Evolutionary conservation across 1,140 invertebrate species (phyloP).

Genomic region (Ips nitidus): DNA sequence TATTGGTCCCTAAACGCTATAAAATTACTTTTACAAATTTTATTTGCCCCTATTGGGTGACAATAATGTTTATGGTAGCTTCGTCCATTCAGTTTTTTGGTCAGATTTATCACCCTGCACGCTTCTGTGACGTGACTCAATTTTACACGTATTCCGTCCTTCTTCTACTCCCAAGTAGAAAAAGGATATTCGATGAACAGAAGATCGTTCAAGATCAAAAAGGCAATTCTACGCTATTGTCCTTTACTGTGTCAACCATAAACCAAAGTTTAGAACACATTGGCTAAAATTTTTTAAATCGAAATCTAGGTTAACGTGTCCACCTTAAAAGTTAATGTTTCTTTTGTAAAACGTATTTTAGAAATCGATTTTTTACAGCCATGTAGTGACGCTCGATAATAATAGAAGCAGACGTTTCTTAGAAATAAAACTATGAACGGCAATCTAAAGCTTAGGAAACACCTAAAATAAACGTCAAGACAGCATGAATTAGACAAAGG

Average conservation of each 20-base stretch:
- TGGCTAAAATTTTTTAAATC: conserved; percentile 34
- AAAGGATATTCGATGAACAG: neutral
- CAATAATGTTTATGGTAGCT: conserved; percentile 30
- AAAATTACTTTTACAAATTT: conserved; percentile 38
- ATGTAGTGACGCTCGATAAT: neutral
- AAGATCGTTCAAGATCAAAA: neutral
- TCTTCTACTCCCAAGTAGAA: neutral
- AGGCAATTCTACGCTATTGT: conserved; percentile 29
- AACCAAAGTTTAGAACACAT: conserved; percentile 45
- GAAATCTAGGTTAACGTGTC: conserved; percentile 41
- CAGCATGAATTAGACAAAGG: conserved; percentile 11
- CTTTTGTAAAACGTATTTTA: neutral
- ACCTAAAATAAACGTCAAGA: conserved; percentile 22
- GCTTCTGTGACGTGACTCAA: conserved; percentile 30
- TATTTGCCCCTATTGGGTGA: conserved; percentile 18
- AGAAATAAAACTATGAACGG: neutral
- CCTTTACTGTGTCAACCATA: conserved; percentile 46
- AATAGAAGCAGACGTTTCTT: neutral
- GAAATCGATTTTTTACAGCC: conserved; percentile 27
- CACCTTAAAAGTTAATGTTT: conserved; percentile 14
- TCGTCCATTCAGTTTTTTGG: conserved; percentile 30
- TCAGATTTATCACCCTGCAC: conserved; percentile 42
- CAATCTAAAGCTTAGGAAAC: conserved; percentile 4
- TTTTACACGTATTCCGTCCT: neutral
- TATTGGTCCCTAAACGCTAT: conserved; percentile 13